Evolutionary conservation across 2,888 invertebrate genomes (phyloP), one percentile per base, ranked within the genome.

Genomic region (Teinopalpus imperialis): DNA sequence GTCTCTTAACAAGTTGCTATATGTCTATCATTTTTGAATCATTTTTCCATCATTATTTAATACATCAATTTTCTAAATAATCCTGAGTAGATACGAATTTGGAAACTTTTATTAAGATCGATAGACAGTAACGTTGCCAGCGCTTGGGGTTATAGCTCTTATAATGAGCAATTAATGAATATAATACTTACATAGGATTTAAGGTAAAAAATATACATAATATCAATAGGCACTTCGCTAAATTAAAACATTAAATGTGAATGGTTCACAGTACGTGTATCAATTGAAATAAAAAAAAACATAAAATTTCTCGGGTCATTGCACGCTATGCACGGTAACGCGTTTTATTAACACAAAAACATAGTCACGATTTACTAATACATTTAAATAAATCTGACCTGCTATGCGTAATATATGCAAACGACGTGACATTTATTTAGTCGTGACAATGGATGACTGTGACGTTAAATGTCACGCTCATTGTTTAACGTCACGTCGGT

Each of bases 331-430:
- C 1, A 41, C 18, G 10, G 26, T 26, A 32, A 18, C 16, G 30
- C 1, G n/a, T 16, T n/a, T 30, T 14, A 13, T 26, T 30, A 7
- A 30, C 30, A 30, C 30, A 14, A 14, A 14, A 30, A 30, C n/a
- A 30, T 14, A 16, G 4, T 16, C 12, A 7, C 13, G 4, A 27
- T 54, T 54, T 47, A 52, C 59, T 63, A 60, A 57, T 57, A 56
- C 64, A 10, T 69, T 60, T 49, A 45, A 58, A 62, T 27, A 43
- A 36, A 43, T 16, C 18, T 34, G 20, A 34, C 27, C 41, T 31
- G 6, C 4, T 16, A 2, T 16, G 16, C 4, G 16, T 16, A 16
- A 16, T 4, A 4, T 16, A n/a, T n/a, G n/a, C 21, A 14, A 31
- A 41, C 16, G 10, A 12, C 21, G n/a, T 30, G 30, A 30, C 27